Evolutionary conservation across 2,888 invertebrate genomes (phyloP).

Genomic region (Orthonevra nobilis): DNA sequence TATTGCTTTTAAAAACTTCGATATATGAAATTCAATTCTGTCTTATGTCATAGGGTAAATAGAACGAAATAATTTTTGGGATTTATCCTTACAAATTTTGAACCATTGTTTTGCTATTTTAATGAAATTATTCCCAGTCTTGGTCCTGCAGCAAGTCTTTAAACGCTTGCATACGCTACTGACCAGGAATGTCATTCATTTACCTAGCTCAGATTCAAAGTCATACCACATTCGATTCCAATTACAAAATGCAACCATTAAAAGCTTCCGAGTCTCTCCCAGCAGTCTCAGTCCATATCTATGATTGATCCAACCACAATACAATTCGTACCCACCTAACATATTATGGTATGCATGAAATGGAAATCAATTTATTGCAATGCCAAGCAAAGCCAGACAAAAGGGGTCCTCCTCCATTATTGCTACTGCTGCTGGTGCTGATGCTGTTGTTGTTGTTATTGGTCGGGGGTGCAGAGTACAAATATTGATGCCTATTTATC

Average conservation of each 20-base stretch:
- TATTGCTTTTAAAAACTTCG: no score
- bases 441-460: neutral
- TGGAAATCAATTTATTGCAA: conserved; percentile 67
- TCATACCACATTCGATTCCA: conserved; percentile 41
- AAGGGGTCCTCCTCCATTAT: conserved; percentile 8
- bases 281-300: neutral
- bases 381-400: conserved; percentile 44
- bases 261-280: conserved; percentile 41
- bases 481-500: conserved; percentile 68
- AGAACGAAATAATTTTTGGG: no score
- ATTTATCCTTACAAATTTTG: no score
- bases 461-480: conserved; percentile 19
- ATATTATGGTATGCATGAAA: conserved; percentile 31
- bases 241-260: conserved; percentile 62
- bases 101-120: no score
- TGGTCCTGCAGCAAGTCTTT: no score
- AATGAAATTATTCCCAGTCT: no score
- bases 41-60: no score
- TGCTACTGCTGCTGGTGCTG: no score
- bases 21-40: no score
- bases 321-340: no score
- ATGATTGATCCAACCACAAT: conserved; percentile 23
- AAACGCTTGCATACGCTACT: no score
- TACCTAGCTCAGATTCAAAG: conserved; percentile 26
- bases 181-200: no score